phyloP scores from a whole-genome alignment of 1,140 invertebrate genomes.

The Caerostris darwini region DNA sequence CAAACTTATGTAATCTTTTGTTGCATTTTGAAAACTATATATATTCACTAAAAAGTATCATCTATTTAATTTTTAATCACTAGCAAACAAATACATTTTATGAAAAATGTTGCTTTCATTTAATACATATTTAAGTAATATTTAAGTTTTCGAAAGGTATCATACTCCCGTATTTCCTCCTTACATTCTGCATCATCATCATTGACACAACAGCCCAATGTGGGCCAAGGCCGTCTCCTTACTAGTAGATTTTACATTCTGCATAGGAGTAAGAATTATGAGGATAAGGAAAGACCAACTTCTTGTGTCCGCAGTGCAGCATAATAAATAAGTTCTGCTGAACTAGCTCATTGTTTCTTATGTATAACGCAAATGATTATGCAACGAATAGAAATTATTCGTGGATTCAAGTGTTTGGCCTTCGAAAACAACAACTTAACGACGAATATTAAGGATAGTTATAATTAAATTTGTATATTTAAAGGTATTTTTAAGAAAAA shows the following conservation, averaged over 20 bases:
- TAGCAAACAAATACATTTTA: background rate
- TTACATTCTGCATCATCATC: background rate
- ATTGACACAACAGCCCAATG: too few species aligned
- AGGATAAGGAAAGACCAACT: background rate
- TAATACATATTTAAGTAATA: conserved; percentile 32
- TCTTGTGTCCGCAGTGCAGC: background rate
- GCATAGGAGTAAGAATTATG: background rate
- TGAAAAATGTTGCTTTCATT: background rate
- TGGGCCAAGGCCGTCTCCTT: too few species aligned
- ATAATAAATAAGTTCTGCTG: background rate
- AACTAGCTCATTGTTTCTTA: conserved; percentile 18
- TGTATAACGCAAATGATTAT: conserved; percentile 23
- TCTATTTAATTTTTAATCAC: background rate
- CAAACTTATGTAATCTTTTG: too few species aligned
- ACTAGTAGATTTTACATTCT: too few species aligned
- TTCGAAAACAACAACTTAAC: too few species aligned
- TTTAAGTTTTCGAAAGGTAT: background rate
- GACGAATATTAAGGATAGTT: too few species aligned
- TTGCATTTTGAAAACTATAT: too few species aligned
- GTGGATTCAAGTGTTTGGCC: too few species aligned
- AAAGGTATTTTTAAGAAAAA: too few species aligned
- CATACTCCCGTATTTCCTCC: background rate
- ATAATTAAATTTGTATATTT: too few species aligned
- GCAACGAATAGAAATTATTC: conserved; percentile 1
- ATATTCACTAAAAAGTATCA: background rate